Conservation (phyloP, 2,888 invertebrate genomes). For the Caenorhabditis afra region DNA sequence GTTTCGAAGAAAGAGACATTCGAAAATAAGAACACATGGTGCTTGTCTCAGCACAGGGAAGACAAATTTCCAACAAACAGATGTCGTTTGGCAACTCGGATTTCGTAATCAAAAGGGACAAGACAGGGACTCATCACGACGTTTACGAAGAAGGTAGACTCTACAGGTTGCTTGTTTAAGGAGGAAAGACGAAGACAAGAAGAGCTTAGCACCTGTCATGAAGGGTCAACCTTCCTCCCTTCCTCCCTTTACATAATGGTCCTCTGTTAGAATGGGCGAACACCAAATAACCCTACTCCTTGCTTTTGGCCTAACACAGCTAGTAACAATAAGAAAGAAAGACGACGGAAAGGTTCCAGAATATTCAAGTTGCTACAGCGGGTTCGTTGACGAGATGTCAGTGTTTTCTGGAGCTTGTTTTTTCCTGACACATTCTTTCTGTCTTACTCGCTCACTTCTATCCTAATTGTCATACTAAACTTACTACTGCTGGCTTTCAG, state of each 20-base stretch:
- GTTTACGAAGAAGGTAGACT: no score
- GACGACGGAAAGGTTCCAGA: constrained; percentile 38
- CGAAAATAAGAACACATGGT: constrained; percentile 5
- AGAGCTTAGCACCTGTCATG: no score
- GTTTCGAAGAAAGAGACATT: background rate
- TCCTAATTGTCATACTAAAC: constrained; percentile 15
- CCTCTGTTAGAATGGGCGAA: no score
- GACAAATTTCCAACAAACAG: no score
- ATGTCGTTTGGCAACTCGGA: no score
- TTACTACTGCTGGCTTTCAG: constrained; percentile 5
- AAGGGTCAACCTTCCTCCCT: no score
- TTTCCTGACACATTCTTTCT: constrained; percentile 33
- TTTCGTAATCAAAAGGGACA: no score
- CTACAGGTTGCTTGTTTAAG: no score
- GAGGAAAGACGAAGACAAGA: no score
- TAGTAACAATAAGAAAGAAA: constrained; percentile 23
- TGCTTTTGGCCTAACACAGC: background rate
- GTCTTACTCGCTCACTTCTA: constrained; percentile 1
- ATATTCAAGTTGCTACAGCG: constrained; percentile 49
- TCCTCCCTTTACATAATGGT: no score
- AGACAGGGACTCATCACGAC: no score
- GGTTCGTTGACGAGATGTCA: constrained; percentile 18
- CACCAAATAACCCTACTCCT: background rate
- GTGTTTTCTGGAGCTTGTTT: constrained; percentile 30
- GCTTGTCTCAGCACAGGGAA: no score